These are phyloP conservation scores for Chelmon rostratus DNA, from an alignment of 2,797 vertebrate genomes.

Conservation along the genomic window DNA sequence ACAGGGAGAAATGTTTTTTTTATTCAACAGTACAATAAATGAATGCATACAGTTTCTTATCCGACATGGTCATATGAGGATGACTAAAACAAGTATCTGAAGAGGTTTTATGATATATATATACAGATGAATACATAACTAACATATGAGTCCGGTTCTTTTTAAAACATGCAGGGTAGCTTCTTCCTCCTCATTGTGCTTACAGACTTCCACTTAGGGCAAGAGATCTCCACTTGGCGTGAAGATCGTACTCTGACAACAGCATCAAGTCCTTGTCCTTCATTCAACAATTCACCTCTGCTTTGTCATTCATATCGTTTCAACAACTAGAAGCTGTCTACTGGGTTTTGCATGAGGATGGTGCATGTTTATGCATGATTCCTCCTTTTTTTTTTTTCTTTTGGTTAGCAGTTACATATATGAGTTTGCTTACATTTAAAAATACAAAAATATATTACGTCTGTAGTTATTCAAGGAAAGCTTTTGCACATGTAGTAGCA, in stretches of 20 bases:
- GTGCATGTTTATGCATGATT: slow-evolving; percentile 43
- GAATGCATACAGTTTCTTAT: slow-evolving; percentile 83
- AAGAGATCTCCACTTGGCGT: slow-evolving; percentile 26
- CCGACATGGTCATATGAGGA: slow-evolving; percentile 74
- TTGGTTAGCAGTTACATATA: slow-evolving; percentile 77
- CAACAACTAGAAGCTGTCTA: slow-evolving; percentile 72
- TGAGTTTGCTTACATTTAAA: slow-evolving; percentile 79
- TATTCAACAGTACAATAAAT: slow-evolving; percentile 90
- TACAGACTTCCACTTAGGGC: slow-evolving; percentile 59
- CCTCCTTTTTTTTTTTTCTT: slow-evolving; percentile 50
- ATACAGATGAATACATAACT: slow-evolving; percentile 70
- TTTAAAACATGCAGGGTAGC: slow-evolving; percentile 77
- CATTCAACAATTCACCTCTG: slow-evolving; percentile 62
- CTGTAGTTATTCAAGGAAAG: slow-evolving; percentile 85
- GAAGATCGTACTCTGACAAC: slow-evolving; percentile 29
- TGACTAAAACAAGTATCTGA: slow-evolving; percentile 73
- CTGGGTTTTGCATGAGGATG: slow-evolving; percentile 64
- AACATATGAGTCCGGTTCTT: slow-evolving; percentile 58
- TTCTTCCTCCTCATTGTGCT: slow-evolving; percentile 75
- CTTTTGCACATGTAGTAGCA: slow-evolving; percentile 81
- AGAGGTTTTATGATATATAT: slow-evolving; percentile 50
- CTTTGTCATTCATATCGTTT: slow-evolving; percentile 68
- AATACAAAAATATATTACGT: slow-evolving; percentile 89
- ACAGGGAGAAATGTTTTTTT: slow-evolving; percentile 86
- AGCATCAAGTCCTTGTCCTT: slow-evolving; percentile 68